These are phyloP conservation scores for Scolanthus callimorphus DNA, from an alignment of 92 coral and sea anemone species.

Conservation along the genomic window DNA sequence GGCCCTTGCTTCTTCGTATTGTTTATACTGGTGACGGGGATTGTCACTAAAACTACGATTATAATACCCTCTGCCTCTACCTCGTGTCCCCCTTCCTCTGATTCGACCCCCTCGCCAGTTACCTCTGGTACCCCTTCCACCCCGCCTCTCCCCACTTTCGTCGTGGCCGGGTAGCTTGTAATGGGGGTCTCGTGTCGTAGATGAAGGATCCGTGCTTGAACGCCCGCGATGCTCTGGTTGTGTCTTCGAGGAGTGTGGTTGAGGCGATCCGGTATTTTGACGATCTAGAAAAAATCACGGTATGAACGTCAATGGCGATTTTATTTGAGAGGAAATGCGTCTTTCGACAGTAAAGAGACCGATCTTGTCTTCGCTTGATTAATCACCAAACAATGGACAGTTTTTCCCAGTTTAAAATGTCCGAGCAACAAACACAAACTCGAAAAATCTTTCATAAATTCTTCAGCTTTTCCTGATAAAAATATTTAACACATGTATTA, in stretches of 20 bases:
- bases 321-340: no score
- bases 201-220: neutral
- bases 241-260: neutral
- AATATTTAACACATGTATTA: no score
- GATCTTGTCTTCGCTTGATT: no score
- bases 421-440: no score
- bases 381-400: no score
- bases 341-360: no score
- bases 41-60: neutral
- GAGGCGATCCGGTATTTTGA: no score
- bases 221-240: neutral
- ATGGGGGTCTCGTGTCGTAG: neutral
- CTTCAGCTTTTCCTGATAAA: no score
- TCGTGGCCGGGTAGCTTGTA: neutral
- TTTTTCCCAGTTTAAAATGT: no score
- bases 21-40: neutral
- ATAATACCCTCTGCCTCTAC: neutral
- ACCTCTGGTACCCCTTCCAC: neutral
- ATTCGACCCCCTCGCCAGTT: neutral
- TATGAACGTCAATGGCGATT: no score
- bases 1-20: neutral
- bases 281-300: no score
- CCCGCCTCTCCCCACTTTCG: neutral
- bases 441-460: no score
- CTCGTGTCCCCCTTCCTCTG: neutral